Conservation (phyloP, 2,113 vertebrate genomes). For the Cyprinodon brontotheroides region DNA sequence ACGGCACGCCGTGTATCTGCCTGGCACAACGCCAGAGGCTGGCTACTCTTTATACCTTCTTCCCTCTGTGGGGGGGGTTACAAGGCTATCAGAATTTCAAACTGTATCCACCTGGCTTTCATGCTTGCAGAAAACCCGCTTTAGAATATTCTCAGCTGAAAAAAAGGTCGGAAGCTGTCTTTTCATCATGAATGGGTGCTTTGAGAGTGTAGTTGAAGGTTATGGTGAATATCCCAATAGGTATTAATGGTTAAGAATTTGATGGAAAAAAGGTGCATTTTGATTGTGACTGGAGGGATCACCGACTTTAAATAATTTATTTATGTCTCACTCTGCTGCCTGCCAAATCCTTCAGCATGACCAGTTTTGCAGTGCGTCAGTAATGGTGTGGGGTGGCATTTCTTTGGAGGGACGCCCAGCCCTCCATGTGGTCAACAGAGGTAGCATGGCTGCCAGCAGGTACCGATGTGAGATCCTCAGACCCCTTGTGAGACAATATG, state of each 20-base stretch:
- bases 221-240: background rate
- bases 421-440: too few species aligned
- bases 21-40: slow-evolving; percentile 18
- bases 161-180: background rate
- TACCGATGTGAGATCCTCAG: too few species aligned
- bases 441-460: too few species aligned
- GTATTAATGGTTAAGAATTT: background rate
- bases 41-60: slow-evolving; percentile 6
- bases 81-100: slow-evolving; percentile 43
- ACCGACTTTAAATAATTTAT: background rate
- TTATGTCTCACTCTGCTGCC: too few species aligned
- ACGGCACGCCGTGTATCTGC: slow-evolving; percentile 10
- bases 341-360: too few species aligned
- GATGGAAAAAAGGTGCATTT: slow-evolving; percentile 24
- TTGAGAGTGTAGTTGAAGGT: background rate
- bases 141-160: slow-evolving; percentile 14
- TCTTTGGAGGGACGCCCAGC: too few species aligned
- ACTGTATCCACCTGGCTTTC: slow-evolving; percentile 26
- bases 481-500: too few species aligned
- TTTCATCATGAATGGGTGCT: background rate
- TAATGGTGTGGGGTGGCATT: too few species aligned
- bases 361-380: too few species aligned
- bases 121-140: slow-evolving; percentile 10
- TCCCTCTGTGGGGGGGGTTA: background rate
- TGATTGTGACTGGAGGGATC: background rate